phyloP scores from a whole-genome alignment of 2,888 invertebrate species.

The Caradrina kadenii region DNA sequence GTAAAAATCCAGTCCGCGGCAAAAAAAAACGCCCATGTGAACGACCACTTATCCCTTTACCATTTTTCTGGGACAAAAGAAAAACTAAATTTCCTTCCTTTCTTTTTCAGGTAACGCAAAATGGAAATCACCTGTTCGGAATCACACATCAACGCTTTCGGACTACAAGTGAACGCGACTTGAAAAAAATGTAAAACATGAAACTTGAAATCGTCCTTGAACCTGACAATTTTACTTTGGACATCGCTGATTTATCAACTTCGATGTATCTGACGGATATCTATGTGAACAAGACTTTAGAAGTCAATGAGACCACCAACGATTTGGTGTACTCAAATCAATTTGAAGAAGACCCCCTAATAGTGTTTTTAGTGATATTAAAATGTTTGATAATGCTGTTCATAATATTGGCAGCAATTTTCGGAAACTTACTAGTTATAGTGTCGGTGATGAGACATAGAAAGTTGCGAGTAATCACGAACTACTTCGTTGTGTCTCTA shows the following conservation, averaged over 20 bases:
- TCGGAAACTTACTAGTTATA: conserved; percentile 97
- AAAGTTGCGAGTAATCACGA: conserved; percentile 95
- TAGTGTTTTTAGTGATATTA: conserved; percentile 91
- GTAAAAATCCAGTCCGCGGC: background rate
- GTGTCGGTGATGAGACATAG: conserved; percentile 94
- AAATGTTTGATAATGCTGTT: conserved; percentile 96
- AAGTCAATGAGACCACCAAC: conserved; percentile 79
- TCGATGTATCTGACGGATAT: conserved; percentile 87
- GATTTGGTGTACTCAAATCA: conserved; percentile 82
- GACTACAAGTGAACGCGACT: conserved; percentile 75
- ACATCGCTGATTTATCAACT: conserved; percentile 81
- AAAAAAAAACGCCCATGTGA: background rate
- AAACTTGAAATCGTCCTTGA: conserved; percentile 78
- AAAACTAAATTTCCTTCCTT: conserved; percentile 51
- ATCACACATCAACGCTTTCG: conserved; percentile 57
- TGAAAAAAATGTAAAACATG: conserved; percentile 82
- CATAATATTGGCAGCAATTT: conserved; percentile 96
- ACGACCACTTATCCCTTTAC: background rate
- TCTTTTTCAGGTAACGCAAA: conserved; percentile 68
- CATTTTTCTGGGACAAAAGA: conserved; percentile 48
- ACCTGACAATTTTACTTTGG: conserved; percentile 80
- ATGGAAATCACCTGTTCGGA: conserved; percentile 56
- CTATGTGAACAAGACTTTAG: conserved; percentile 79
- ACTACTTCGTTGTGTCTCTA: conserved; percentile 98
- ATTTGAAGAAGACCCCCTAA: conserved; percentile 86